Evolutionary conservation across 2,888 invertebrate species (phyloP).

Genomic region (Dione vanillae): DNA sequence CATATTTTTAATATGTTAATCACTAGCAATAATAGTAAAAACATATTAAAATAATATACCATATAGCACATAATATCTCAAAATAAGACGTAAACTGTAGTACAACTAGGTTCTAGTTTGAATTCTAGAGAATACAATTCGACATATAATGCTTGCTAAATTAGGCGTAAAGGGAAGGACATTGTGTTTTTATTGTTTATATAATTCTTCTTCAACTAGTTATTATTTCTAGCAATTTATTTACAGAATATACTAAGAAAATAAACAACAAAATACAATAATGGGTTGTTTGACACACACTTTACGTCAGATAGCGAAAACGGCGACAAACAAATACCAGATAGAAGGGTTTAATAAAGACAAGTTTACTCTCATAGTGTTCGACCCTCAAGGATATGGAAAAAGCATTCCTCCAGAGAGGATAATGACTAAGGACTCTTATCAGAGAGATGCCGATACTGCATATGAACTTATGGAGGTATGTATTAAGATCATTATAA

Average conservation of each 20-base stretch:
- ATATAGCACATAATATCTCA: no score
- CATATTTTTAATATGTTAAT: no score
- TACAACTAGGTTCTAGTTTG: no score
- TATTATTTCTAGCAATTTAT: not conserved
- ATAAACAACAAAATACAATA: not conserved
- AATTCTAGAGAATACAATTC: no score
- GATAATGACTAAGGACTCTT: not conserved
- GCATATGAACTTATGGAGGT: slow-evolving; percentile 37
- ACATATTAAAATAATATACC: no score
- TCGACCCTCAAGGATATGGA: slow-evolving; percentile 87
- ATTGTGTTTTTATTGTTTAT: no score
- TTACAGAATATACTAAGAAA: not conserved
- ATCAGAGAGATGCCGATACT: slow-evolving; percentile 22
- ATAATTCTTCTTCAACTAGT: not conserved
- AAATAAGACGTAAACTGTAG: no score
- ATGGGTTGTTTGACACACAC: not conserved
- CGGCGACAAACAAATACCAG: slow-evolving; percentile 77
- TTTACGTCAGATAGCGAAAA: slow-evolving; percentile 2
- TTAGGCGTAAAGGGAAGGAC: no score
- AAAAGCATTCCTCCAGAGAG: slow-evolving; percentile 85
- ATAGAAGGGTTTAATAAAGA: slow-evolving; percentile 82
- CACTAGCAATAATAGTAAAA: no score
- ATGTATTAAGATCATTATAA: not conserved
- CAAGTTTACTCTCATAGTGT: slow-evolving; percentile 83
- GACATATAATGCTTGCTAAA: no score